Percentiles rank a stretch among this genome's conserved stretches.
Evolutionary conservation across 2,113 vertebrate genomes (phyloP).

Genomic region (Zosterops japonicus): DNA sequence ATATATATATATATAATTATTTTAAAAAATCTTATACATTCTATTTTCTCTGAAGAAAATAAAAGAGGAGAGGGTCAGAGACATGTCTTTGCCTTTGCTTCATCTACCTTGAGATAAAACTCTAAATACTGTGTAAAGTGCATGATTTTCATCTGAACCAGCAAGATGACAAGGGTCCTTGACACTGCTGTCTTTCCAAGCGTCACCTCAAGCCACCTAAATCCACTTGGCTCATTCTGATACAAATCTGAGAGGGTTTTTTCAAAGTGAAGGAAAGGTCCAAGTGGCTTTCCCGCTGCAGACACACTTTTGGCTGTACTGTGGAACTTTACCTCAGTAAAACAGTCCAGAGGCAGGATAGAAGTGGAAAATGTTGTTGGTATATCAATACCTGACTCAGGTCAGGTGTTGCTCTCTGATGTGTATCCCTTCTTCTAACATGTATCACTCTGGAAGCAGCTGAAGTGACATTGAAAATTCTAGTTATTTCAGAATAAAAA

Average conservation of each 20-base stretch:
- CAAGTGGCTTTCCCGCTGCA: background rate
- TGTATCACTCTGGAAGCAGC: background rate
- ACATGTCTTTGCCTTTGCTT: background rate
- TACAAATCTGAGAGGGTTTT: background rate
- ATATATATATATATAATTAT: too few species aligned
- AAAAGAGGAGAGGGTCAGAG: background rate
- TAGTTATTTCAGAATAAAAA: constrained; percentile 43
- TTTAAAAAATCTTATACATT: background rate
- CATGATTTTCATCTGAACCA: background rate
- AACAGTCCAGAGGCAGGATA: background rate
- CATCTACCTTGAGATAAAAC: background rate
- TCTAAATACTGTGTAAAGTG: rapidly evolving
- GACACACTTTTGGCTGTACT: background rate
- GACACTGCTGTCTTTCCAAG: background rate
- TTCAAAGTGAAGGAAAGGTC: background rate
- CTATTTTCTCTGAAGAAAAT: background rate
- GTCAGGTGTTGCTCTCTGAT: background rate
- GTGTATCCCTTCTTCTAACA: background rate
- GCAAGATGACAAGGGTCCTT: background rate
- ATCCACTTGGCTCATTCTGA: background rate
- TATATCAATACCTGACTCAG: background rate
- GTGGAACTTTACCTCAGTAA: background rate
- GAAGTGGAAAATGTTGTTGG: background rate
- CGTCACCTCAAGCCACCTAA: background rate
- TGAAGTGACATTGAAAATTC: background rate